Evolutionary conservation across 2,113 vertebrate species (phyloP).

Genomic region (Gavialis gangeticus): DNA sequence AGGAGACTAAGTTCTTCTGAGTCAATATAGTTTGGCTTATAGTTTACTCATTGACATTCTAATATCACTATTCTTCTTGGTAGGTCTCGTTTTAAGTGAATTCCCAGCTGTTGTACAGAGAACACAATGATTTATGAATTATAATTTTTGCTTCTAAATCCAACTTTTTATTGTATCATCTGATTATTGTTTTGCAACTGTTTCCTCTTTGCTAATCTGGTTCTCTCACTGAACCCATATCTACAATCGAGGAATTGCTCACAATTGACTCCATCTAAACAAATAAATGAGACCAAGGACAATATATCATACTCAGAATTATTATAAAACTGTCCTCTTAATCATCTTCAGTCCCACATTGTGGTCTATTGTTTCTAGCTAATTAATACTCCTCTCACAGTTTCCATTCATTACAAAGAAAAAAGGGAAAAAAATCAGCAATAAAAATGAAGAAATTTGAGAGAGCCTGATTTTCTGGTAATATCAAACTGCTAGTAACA

Average conservation of each 20-base stretch:
- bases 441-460: background rate
- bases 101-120: background rate
- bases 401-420: background rate
- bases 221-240: background rate
- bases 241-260: background rate
- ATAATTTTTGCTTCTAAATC: background rate
- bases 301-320: background rate
- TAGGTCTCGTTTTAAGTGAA: background rate
- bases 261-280: background rate
- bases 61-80: background rate
- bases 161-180: background rate
- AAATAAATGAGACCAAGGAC: background rate
- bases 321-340: background rate
- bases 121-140: background rate
- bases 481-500: background rate
- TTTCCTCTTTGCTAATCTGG: background rate
- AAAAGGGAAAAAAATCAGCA: background rate
- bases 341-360: background rate
- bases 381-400: background rate
- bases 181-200: background rate
- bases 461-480: background rate
- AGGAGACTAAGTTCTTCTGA: background rate
- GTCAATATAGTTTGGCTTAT: background rate
- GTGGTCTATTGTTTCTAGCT: background rate
- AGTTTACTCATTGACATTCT: background rate